Conservation (phyloP, 2,113 vertebrate species). For the Syngnathus scovelli region DNA sequence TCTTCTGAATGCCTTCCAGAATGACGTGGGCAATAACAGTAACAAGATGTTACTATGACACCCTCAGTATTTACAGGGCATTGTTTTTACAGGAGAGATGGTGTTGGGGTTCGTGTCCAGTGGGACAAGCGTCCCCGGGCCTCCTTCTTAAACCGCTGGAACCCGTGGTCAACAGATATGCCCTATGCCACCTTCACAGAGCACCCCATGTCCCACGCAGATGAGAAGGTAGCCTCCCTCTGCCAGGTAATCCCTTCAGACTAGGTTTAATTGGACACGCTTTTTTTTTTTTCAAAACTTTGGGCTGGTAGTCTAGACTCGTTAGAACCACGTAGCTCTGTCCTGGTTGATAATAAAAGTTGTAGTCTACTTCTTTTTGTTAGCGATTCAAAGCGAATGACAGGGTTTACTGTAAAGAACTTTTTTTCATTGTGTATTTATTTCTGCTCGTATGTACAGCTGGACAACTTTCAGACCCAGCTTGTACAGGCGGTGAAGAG, state of each 20-base stretch:
- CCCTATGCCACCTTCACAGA: slow-evolving; percentile 88
- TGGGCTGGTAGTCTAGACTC: no score
- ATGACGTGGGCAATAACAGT: no score
- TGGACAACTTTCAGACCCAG: slow-evolving; percentile 86
- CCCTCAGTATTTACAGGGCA: no score
- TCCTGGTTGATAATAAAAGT: no score
- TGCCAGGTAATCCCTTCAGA: slow-evolving; percentile 76
- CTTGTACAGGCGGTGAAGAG: slow-evolving; percentile 91
- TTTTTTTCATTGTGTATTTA: not conserved
- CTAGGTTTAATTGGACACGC: not conserved
- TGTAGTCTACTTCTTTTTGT: no score
- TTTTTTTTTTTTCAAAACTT: no score
- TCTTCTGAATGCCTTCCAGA: no score
- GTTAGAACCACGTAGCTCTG: no score
- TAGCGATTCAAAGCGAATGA: no score
- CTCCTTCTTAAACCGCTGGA: slow-evolving; percentile 91
- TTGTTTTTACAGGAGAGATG: slow-evolving; percentile 77
- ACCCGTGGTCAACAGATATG: slow-evolving; percentile 91
- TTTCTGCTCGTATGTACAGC: slow-evolving; percentile 51
- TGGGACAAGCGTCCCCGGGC: slow-evolving; percentile 88
- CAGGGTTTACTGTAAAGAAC: no score
- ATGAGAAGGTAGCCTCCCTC: slow-evolving; percentile 85
- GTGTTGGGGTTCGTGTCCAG: slow-evolving; percentile 82
- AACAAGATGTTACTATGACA: no score
- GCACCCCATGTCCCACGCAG: slow-evolving; percentile 86